These are phyloP conservation scores for Mustelus asterias DNA, from an alignment of 2,113 vertebrate genomes.

Conservation along the genomic window DNA sequence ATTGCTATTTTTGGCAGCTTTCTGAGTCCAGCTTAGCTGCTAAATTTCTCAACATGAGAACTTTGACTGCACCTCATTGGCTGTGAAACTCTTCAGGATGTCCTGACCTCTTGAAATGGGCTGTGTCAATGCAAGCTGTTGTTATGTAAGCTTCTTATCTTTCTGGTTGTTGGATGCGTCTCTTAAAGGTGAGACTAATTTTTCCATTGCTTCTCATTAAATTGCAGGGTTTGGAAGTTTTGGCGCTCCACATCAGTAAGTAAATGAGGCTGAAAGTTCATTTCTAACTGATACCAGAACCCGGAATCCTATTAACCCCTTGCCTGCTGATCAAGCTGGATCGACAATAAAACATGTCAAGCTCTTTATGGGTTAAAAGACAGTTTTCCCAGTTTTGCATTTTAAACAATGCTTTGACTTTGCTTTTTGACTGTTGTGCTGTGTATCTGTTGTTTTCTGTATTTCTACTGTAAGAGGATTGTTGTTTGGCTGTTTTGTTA, in stretches of 20 bases:
- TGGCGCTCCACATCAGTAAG: slow-evolving; percentile 65
- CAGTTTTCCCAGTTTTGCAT: neutral
- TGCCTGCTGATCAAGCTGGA: neutral
- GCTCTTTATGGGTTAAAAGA: slow-evolving; percentile 18
- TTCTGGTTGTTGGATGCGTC: neutral
- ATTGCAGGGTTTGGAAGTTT: slow-evolving; percentile 59
- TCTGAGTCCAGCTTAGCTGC: neutral
- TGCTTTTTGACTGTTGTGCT: neutral
- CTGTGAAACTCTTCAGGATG: neutral
- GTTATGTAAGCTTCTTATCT: neutral
- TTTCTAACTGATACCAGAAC: slow-evolving; percentile 33
- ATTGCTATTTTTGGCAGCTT: neutral
- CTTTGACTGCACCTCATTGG: neutral
- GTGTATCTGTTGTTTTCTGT: slow-evolving; percentile 4
- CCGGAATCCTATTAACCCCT: neutral
- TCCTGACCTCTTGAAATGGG: neutral
- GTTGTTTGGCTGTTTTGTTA: neutral
- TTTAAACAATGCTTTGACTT: neutral
- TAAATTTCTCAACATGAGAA: neutral
- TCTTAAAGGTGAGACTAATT: neutral
- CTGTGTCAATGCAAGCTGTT: neutral
- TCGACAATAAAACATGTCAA: neutral
- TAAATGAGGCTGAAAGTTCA: slow-evolving; percentile 40
- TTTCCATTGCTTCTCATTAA: slow-evolving; percentile 16
- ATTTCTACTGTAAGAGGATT: slow-evolving; percentile 29